These are phyloP conservation scores for Macrosoma leucophasiata DNA, from an alignment of 2,888 invertebrate genomes.

Conservation along the genomic window DNA sequence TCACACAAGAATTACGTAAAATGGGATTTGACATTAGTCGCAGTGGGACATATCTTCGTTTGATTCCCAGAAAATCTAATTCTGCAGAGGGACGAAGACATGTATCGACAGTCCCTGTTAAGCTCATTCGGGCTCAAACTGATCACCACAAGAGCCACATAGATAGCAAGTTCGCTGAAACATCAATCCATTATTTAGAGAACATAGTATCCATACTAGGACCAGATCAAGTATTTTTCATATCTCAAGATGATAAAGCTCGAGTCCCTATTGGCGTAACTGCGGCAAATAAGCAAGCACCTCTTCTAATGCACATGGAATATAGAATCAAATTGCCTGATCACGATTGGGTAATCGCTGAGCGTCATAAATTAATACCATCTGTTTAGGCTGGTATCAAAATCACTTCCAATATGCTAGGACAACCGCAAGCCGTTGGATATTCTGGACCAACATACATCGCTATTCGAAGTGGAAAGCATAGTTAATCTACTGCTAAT, in stretches of 20 bases:
- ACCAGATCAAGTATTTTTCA: constrained; percentile 27
- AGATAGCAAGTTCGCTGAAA: constrained; percentile 17
- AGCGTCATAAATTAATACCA: constrained; percentile 26
- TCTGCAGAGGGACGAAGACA: constrained; percentile 23
- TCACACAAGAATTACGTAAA: constrained; percentile 23
- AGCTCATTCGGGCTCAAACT: constrained; percentile 22
- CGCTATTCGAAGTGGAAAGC: constrained; percentile 32
- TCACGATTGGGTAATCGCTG: constrained; percentile 26
- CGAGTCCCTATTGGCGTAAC: constrained; percentile 28
- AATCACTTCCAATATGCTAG: constrained; percentile 18
- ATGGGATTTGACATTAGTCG: constrained; percentile 25
- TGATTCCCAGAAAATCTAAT: constrained; percentile 20
- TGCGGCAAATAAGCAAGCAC: constrained; percentile 38
- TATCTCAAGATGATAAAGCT: constrained; percentile 29
- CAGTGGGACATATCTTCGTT: constrained; percentile 26
- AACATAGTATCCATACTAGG: constrained; percentile 25
- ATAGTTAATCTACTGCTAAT: constrained; percentile 28
- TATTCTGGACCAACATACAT: constrained; percentile 51
- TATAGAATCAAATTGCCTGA: constrained; percentile 25
- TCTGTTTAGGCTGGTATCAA: constrained; percentile 34
- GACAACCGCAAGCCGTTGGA: constrained; percentile 32
- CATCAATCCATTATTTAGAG: constrained; percentile 24
- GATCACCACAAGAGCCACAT: constrained; percentile 21
- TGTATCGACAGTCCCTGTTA: constrained; percentile 27
- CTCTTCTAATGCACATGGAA: constrained; percentile 26